A percentile compares a stretch with the other conserved stretches of the same genome.
Conservation (phyloP, 2,888 invertebrate species). For the Ellobium chinense region DNA sequence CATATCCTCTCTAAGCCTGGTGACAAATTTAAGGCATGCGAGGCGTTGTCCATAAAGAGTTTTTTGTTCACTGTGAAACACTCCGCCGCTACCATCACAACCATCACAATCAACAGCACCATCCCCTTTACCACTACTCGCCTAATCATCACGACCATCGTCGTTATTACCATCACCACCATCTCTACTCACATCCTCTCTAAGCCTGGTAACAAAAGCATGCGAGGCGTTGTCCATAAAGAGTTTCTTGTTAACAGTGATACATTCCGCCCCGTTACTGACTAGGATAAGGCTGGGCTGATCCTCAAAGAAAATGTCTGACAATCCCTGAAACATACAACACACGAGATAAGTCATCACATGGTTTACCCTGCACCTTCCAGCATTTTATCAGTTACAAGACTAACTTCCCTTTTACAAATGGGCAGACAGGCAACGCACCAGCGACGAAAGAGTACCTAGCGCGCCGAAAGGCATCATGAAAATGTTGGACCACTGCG, state of each 20-base stretch:
- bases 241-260: constrained; percentile 71
- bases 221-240: constrained; percentile 66
- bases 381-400: not conserved
- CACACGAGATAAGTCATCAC: not conserved
- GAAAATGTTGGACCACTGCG: too few species aligned
- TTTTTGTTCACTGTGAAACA: constrained; percentile 71
- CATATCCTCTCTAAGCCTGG: constrained; percentile 62
- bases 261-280: constrained; percentile 72
- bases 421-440: too few species aligned
- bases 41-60: constrained; percentile 67
- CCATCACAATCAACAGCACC: too few species aligned
- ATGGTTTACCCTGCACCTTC: not conserved
- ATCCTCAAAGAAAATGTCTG: constrained; percentile 64
- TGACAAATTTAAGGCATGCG: constrained; percentile 57
- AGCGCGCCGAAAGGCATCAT: too few species aligned
- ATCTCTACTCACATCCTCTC: constrained; percentile 57
- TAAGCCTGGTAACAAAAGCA: constrained; percentile 57
- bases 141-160: too few species aligned
- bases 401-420: too few species aligned
- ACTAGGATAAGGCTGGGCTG: constrained; percentile 68
- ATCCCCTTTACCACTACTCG: too few species aligned
- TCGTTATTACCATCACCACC: too few species aligned
- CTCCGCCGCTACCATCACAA: too few species aligned
- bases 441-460: too few species aligned
- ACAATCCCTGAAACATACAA: constrained; percentile 60